Evolutionary conservation across 2,113 vertebrate genomes (phyloP), one percentile per base, ranked within the genome.

Genomic region (Saiga tatarica): DNA sequence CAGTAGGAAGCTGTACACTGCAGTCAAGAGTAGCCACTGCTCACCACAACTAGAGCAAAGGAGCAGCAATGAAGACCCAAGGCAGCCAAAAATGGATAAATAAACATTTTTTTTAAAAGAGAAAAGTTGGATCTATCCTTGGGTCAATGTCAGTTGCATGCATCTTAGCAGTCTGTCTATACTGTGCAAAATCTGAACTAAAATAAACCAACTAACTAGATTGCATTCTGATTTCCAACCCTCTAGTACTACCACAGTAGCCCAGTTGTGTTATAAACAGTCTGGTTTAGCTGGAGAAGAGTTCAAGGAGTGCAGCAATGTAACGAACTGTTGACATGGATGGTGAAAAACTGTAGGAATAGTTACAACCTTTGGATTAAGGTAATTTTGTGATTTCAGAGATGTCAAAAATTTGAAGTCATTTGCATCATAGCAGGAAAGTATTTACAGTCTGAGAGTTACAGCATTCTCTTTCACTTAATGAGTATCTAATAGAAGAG

Each of bases 81-180:
- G 23, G 71, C 23, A 76, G 71, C 39, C 71, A 19, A 42, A 76
- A 76, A 26, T 76, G 39, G 23, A 76, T 76, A 76, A 76, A 76
- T 42, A 42, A 76, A 39, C 19, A 39, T 36, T 36, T 74, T 57
- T 60, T 39, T 39, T 23, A 16, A 16, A 71, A 74, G 19, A 39
- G 21, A 42, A 42, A 96, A 98, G 71, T 45, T 95, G 90, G 78
- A 95, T 94, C 11, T 97, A 97, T 76, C 57, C 92, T 87, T 96
- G 85, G 96, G 94, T 98, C 97, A 97, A 74, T 98, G 95, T 99
- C 98, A 99, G 93, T 96, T 97, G 96, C 96, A 95, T 98, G 79
- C 87, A 98, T 97, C 98, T 98, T 94, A 95, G 98, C 89, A 98
- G 78, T 97, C 95, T 87, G 85, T 89, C 98, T 89, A 93, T 97